Evolutionary conservation across 2,888 invertebrate species (phyloP).

Genomic region (Andrena dorsata): DNA sequence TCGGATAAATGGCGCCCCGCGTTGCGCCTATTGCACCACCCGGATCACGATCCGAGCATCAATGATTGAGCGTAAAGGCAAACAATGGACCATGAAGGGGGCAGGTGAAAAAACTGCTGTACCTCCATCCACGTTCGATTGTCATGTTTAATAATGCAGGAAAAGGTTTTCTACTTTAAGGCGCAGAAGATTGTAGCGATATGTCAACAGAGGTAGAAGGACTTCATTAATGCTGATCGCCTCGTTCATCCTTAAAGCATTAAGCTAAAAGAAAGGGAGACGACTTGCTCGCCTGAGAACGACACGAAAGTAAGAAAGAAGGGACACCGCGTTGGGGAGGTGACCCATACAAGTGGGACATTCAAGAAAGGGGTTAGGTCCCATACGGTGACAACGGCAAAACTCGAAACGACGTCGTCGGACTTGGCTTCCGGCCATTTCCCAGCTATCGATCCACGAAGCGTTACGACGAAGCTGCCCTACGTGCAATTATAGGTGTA

Average conservation of each 20-base stretch:
- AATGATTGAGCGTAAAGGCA: slow-evolving; percentile 40
- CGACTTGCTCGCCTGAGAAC: not conserved
- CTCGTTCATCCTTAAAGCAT: slow-evolving; percentile 7
- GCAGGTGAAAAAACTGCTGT: slow-evolving; percentile 59
- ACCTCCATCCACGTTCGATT: not conserved
- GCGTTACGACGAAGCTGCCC: slow-evolving; percentile 81
- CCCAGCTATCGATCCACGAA: slow-evolving; percentile 83
- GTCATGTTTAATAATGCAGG: slow-evolving; percentile 14
- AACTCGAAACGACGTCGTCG: slow-evolving; percentile 84
- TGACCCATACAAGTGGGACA: slow-evolving; percentile 79
- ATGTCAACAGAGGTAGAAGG: too few species aligned
- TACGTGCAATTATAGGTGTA: slow-evolving; percentile 83
- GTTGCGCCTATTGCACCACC: slow-evolving; percentile 41
- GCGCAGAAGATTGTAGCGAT: too few species aligned
- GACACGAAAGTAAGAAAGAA: slow-evolving; percentile 12
- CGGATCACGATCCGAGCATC: slow-evolving; percentile 46
- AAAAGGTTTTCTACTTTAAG: not conserved
- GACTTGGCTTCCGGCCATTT: slow-evolving; percentile 84
- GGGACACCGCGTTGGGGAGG: slow-evolving; percentile 39
- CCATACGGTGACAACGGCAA: slow-evolving; percentile 82
- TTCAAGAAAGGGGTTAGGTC: slow-evolving; percentile 78
- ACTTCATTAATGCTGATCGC: slow-evolving; percentile 2
- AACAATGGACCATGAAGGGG: slow-evolving; percentile 41
- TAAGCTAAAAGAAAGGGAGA: not conserved
- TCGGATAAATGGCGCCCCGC: slow-evolving; percentile 60